Conservation (phyloP, 2,888 invertebrate genomes). For the Axea sp. region DNA sequence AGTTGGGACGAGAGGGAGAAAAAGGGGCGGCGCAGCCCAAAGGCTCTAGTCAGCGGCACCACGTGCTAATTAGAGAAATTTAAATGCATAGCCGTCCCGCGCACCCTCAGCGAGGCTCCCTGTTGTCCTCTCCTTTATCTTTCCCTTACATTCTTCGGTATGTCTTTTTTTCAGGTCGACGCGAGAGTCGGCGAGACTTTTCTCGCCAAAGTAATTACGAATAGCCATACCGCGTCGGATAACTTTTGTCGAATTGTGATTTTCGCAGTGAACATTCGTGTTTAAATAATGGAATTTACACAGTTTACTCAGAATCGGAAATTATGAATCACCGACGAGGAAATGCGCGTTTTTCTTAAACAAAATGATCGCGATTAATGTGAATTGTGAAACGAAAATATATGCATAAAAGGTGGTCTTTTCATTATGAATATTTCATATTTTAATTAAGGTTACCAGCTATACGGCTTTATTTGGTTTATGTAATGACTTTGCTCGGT, state of each 20-base stretch:
- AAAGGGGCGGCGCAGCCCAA: conserved; percentile 59
- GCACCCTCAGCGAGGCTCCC: conserved; percentile 66
- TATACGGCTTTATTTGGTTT: no score
- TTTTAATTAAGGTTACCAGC: no score
- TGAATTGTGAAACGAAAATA: no score
- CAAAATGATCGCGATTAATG: no score
- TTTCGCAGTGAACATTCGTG: conserved; percentile 55
- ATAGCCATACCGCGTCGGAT: conserved; percentile 63
- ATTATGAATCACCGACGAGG: conserved; percentile 13
- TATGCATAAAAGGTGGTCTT: no score
- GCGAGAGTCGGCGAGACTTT: conserved; percentile 66
- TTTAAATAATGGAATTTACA: conserved; percentile 64
- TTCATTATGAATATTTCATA: no score
- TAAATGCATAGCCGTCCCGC: conserved; percentile 78
- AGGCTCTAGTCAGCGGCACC: conserved; percentile 64
- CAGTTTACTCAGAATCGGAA: conserved; percentile 13
- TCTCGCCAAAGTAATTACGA: conserved; percentile 75
- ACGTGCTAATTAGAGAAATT: conserved; percentile 78
- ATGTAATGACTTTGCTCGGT: no score
- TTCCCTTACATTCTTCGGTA: conserved; percentile 50
- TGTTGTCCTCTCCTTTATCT: conserved; percentile 61
- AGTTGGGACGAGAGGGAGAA: conserved; percentile 61
- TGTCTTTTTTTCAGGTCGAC: conserved; percentile 44
- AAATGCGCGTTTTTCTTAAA: no score
- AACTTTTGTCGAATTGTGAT: conserved; percentile 72